A percentile compares a stretch with the other conserved stretches of the same genome.
Conservation (phyloP, 2,888 invertebrate species). For the Cantharis nigra region DNA sequence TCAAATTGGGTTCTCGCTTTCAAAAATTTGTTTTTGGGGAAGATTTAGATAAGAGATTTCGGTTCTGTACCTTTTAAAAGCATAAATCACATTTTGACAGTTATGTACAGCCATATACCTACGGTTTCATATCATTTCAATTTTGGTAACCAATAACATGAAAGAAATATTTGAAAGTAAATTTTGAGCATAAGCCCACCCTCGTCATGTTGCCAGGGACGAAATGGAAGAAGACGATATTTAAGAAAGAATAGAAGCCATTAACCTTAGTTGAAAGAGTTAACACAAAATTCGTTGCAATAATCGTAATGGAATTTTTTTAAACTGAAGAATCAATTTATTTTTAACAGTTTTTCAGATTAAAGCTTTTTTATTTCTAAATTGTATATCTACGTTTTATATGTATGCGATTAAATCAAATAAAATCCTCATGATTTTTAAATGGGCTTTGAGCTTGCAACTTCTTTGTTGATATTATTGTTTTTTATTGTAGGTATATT, state of each 20-base stretch:
- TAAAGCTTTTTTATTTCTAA: background rate
- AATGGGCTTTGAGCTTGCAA: too few relatives aligned
- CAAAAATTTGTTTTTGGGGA: background rate
- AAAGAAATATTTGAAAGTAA: background rate
- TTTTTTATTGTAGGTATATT: too few relatives aligned
- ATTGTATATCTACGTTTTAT: too few relatives aligned
- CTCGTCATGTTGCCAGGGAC: background rate
- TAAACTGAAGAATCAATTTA: background rate
- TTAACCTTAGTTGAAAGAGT: background rate
- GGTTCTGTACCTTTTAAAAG: background rate
- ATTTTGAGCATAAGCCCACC: background rate
- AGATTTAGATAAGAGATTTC: background rate
- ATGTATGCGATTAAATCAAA: too few relatives aligned
- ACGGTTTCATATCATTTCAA: background rate
- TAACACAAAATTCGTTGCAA: background rate
- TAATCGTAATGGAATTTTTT: too few relatives aligned
- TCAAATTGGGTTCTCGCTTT: background rate
- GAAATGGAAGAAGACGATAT: background rate
- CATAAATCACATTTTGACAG: background rate
- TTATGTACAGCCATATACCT: background rate
- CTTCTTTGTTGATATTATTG: too few relatives aligned
- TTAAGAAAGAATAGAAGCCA: background rate
- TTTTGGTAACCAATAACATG: background rate
- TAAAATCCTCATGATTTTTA: too few relatives aligned
- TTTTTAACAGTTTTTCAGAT: background rate